phyloP scores from a whole-genome alignment of 2,888 invertebrate species.

The Quadriops clusia region DNA sequence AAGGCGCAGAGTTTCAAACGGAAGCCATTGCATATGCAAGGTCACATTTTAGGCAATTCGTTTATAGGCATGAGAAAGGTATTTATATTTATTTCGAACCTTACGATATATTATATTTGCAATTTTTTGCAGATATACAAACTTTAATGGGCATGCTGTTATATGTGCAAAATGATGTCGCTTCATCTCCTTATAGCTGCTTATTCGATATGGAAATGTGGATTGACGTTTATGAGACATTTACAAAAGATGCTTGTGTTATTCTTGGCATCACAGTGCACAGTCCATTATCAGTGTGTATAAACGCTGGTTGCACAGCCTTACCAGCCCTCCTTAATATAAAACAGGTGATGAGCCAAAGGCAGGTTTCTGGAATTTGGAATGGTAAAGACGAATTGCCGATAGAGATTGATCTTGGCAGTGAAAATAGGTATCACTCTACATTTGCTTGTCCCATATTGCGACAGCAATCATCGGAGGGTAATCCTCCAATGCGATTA shows the following conservation, averaged over 20 bases:
- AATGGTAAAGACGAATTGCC: slow-evolving; percentile 92
- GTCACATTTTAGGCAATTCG: slow-evolving; percentile 70
- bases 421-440: slow-evolving; percentile 87
- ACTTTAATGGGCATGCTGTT: slow-evolving; percentile 76
- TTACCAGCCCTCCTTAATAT: slow-evolving; percentile 91
- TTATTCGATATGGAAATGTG: slow-evolving; percentile 65
- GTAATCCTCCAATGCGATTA: slow-evolving; percentile 94
- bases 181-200: slow-evolving; percentile 66
- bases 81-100: slow-evolving; percentile 10
- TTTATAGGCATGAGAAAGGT: slow-evolving; percentile 64
- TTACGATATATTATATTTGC: no score
- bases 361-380: slow-evolving; percentile 90
- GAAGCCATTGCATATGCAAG: slow-evolving; percentile 84
- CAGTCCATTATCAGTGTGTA: slow-evolving; percentile 82
- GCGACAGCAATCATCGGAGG: slow-evolving; percentile 88
- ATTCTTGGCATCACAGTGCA: slow-evolving; percentile 81
- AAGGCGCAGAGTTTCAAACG: slow-evolving; percentile 50
- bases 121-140: slow-evolving; percentile 57
- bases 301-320: slow-evolving; percentile 87
- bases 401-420: slow-evolving; percentile 87
- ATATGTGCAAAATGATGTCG: slow-evolving; percentile 66
- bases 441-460: slow-evolving; percentile 98
- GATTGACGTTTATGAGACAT: slow-evolving; percentile 80
- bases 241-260: slow-evolving; percentile 85
- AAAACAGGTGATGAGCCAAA: slow-evolving; percentile 78